A percentile compares a stretch with the other conserved stretches of the same genome.
phyloP scores from a whole-genome alignment of 1,140 invertebrate genomes.

The Drosophila pseudoobscura region DNA sequence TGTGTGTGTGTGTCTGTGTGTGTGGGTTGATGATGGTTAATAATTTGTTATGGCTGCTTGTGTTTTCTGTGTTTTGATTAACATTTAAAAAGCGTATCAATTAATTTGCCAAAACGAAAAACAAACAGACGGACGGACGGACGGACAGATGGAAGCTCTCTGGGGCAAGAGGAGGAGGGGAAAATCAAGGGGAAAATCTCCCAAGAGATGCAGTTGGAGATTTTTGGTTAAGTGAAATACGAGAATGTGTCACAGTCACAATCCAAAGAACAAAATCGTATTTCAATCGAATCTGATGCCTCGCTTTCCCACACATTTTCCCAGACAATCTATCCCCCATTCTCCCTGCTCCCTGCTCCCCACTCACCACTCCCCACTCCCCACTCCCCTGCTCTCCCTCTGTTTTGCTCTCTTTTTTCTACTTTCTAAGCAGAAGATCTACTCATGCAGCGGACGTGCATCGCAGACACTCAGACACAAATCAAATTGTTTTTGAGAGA shows the following conservation, averaged over 20 bases:
- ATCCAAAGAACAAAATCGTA: too few species aligned
- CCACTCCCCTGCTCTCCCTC: not conserved
- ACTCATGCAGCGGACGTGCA: constrained; percentile 28
- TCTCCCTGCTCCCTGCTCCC: not conserved
- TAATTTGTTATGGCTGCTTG: constrained; percentile 42
- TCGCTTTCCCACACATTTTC: too few species aligned
- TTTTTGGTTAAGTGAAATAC: too few species aligned
- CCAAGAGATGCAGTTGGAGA: too few species aligned
- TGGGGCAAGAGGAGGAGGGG: not conserved
- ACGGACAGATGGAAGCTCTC: too few species aligned
- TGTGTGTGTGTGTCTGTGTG: not conserved
- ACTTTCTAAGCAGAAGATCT: constrained; percentile 62
- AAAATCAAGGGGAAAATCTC: too few species aligned
- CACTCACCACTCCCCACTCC: not conserved
- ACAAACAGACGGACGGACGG: not conserved
- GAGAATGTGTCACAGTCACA: too few species aligned
- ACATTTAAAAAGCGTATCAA: constrained; percentile 79
- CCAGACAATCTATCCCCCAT: not conserved
- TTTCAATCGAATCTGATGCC: too few species aligned
- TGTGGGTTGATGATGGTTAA: constrained; percentile 15
- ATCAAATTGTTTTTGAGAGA: constrained; percentile 58
- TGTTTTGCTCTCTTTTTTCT: not conserved
- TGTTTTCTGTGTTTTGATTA: constrained; percentile 65
- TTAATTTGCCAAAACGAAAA: constrained; percentile 66
- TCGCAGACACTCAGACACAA: constrained; percentile 20